Percentiles rank a stretch among this genome's conserved stretches.
Evolutionary conservation across 2,113 vertebrate species (phyloP).

Genomic region (Tiliqua scincoides): DNA sequence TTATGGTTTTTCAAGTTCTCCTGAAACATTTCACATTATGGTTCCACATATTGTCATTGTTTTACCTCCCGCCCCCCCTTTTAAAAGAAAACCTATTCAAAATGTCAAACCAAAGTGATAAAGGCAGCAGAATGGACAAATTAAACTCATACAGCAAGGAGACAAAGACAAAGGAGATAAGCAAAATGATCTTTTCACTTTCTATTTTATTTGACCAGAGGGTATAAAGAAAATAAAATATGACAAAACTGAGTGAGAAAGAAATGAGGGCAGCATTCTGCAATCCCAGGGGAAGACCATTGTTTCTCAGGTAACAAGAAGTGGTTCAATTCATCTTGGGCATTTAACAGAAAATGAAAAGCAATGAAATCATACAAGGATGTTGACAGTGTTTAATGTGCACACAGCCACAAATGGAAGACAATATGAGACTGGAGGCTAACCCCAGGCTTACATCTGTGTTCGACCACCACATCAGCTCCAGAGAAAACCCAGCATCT

Average conservation of each 20-base stretch:
- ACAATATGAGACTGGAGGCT: background rate
- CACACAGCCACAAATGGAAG: background rate
- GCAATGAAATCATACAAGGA: background rate
- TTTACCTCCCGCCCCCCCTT: conserved; percentile 5
- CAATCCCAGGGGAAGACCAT: conserved; percentile 38
- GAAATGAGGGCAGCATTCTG: conserved; percentile 20
- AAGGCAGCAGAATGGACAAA: conserved; percentile 43
- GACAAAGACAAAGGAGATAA: conserved; percentile 25
- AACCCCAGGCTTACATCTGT: background rate
- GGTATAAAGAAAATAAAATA: background rate
- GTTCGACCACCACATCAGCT: background rate
- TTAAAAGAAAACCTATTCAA: conserved; percentile 32
- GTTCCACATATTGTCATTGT: background rate
- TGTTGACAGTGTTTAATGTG: background rate
- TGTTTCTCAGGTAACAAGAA: conserved; percentile 22
- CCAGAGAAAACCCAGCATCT: background rate
- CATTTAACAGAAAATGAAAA: conserved; percentile 26
- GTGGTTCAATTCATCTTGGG: background rate
- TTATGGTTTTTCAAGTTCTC: background rate
- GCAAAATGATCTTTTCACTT: background rate
- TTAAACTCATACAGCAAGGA: background rate
- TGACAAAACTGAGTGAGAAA: conserved; percentile 7
- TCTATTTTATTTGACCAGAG: conserved; percentile 67
- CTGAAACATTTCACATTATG: background rate
- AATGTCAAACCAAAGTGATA: conserved; percentile 24